Percentiles rank a stretch among this genome's conserved stretches.
These are phyloP conservation scores for Luscinia megarhynchos DNA, from an alignment of 2,797 vertebrate species.

Conservation along the genomic window DNA sequence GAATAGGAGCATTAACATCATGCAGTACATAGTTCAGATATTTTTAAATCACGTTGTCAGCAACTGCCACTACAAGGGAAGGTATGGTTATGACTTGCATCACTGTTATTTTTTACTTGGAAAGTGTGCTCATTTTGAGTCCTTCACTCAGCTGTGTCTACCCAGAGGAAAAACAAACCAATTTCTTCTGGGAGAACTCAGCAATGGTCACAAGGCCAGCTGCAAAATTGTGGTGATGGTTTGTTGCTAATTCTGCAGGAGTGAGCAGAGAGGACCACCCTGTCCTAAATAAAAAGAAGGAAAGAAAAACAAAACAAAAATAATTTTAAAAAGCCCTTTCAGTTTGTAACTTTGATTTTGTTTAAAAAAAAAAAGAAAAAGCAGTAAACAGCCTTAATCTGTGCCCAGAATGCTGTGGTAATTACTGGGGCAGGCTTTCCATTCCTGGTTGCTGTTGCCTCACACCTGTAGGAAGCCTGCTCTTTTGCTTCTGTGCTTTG, in stretches of 20 bases:
- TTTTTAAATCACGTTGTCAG: background rate
- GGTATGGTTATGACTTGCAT: slow-evolving; percentile 22
- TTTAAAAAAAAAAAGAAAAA: background rate
- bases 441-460: slow-evolving; percentile 28
- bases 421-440: background rate
- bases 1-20: background rate
- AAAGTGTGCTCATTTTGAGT: slow-evolving; percentile 25
- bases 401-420: background rate
- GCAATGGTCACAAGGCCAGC: slow-evolving; percentile 20
- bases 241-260: slow-evolving; percentile 46
- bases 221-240: slow-evolving; percentile 7
- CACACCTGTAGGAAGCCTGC: slow-evolving; percentile 52
- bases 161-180: slow-evolving; percentile 36
- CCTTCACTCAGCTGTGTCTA: slow-evolving; percentile 15
- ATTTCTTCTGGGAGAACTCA: slow-evolving; percentile 12
- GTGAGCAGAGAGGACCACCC: background rate
- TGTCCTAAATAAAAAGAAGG: background rate
- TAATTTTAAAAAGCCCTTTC: background rate
- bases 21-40: background rate
- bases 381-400: background rate
- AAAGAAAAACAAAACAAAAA: background rate
- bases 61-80: background rate
- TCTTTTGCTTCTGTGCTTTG: slow-evolving; percentile 70
- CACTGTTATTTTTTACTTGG: slow-evolving; percentile 35
- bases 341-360: slow-evolving; percentile 4